These are phyloP conservation scores for Anastrepha ludens DNA, from an alignment of 1,140 invertebrate species.

Conservation along the genomic window DNA sequence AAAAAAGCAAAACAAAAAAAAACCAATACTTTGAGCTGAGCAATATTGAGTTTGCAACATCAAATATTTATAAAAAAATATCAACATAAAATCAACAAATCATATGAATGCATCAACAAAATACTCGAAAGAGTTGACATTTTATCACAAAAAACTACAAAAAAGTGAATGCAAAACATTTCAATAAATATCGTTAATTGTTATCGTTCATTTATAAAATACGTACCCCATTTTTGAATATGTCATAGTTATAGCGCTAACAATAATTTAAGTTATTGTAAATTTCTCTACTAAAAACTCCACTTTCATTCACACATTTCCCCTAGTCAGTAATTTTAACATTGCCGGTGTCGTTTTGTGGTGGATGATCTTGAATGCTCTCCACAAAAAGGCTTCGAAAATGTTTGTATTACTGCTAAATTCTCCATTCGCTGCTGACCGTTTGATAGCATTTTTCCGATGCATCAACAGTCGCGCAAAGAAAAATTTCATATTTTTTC, in stretches of 20 bases:
- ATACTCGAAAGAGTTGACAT: slow-evolving; percentile 5
- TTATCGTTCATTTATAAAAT: slow-evolving; percentile 44
- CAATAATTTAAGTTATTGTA: not conserved
- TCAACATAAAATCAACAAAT: slow-evolving; percentile 24
- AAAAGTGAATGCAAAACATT: slow-evolving; percentile 61
- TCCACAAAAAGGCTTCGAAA: not conserved
- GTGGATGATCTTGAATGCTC: not conserved
- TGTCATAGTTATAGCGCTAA: not conserved
- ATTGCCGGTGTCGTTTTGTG: not conserved
- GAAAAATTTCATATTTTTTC: not conserved
- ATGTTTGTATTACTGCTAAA: not conserved
- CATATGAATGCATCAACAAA: not conserved
- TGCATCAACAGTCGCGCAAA: not conserved
- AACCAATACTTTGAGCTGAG: not conserved
- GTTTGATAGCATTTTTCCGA: not conserved
- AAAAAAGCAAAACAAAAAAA: not conserved
- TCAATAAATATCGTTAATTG: slow-evolving; percentile 23
- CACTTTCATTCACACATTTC: not conserved
- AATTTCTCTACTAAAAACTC: not conserved
- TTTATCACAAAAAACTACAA: slow-evolving; percentile 51
- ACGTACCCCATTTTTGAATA: not conserved
- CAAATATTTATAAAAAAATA: slow-evolving; percentile 38
- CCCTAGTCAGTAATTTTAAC: not conserved
- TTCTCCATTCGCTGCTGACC: not conserved
- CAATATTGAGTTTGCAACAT: not conserved